phyloP scores from a whole-genome alignment of 2,113 vertebrate species.

The Ophiodon elongatus region DNA sequence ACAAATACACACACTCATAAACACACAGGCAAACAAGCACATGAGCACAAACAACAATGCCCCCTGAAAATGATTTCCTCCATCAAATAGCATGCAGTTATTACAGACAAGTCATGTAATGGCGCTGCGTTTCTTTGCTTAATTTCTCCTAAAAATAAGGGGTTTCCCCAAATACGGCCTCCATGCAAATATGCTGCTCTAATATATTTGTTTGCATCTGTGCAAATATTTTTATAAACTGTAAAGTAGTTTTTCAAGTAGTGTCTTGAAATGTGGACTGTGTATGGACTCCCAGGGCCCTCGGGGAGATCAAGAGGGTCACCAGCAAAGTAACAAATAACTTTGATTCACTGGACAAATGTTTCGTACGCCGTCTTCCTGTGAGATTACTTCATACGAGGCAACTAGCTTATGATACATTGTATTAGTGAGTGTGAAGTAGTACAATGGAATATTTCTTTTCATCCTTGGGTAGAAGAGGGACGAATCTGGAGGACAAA shows the following conservation, averaged over 20 bases:
- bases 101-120: slow-evolving; percentile 33
- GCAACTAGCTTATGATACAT: background rate
- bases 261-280: background rate
- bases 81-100: slow-evolving; percentile 41
- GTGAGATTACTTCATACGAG: background rate
- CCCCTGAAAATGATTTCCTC: slow-evolving; percentile 43
- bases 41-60: slow-evolving; percentile 38
- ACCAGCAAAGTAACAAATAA: slow-evolving; percentile 1
- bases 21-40: slow-evolving; percentile 45
- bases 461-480: slow-evolving; percentile 32
- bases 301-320: slow-evolving; percentile 11
- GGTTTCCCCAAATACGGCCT: background rate
- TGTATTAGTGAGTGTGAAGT: slow-evolving; percentile 24
- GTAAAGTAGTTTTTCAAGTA: background rate
- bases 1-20: slow-evolving; percentile 44
- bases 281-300: background rate
- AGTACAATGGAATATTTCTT: slow-evolving; percentile 30
- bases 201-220: background rate
- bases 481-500: slow-evolving; percentile 71
- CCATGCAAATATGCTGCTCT: slow-evolving; percentile 4
- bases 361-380: background rate
- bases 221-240: slow-evolving; percentile 3
- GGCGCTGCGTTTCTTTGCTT: slow-evolving; percentile 17
- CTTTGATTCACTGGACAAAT: slow-evolving; percentile 1
- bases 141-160: slow-evolving; percentile 22